phyloP scores from a whole-genome alignment of 2,888 invertebrate genomes.

The Graphium colonna region DNA sequence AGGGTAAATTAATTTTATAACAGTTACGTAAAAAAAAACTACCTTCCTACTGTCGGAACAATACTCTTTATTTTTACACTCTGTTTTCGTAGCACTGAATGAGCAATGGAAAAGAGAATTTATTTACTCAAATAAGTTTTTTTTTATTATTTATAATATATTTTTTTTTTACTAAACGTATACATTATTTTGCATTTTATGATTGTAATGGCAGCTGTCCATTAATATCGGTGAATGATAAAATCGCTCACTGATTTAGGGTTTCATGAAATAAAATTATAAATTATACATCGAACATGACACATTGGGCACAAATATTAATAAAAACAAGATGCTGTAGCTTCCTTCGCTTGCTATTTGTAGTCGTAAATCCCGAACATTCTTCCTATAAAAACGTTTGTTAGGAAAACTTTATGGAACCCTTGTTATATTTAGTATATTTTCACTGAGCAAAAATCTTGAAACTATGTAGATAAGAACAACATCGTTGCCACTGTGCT shows the following conservation, averaged over 20 bases:
- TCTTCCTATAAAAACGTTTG: slow-evolving; percentile 47
- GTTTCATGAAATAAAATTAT: slow-evolving; percentile 67
- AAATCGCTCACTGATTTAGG: slow-evolving; percentile 63
- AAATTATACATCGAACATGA: slow-evolving; percentile 79
- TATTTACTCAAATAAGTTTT: slow-evolving; percentile 78
- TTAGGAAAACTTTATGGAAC: slow-evolving; percentile 56
- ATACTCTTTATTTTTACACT: slow-evolving; percentile 66
- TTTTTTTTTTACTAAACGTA: slow-evolving; percentile 69
- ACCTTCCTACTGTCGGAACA: not conserved
- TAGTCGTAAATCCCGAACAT: slow-evolving; percentile 48
- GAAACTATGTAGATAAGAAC: slow-evolving; percentile 55
- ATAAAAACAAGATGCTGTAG: slow-evolving; percentile 52
- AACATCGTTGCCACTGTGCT: slow-evolving; percentile 71
- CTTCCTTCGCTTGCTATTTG: slow-evolving; percentile 61
- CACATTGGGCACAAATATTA: slow-evolving; percentile 77
- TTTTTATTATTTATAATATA: slow-evolving; percentile 66
- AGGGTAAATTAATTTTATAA: slow-evolving; percentile 26
- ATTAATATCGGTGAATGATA: slow-evolving; percentile 59
- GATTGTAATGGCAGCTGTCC: slow-evolving; percentile 77
- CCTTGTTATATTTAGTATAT: slow-evolving; percentile 48
- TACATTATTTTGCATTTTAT: slow-evolving; percentile 77
- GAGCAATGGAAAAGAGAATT: slow-evolving; percentile 79
- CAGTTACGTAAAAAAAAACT: not conserved
- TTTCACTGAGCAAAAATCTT: slow-evolving; percentile 56
- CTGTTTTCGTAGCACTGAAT: slow-evolving; percentile 70